phyloP scores from a whole-genome alignment of 1,140 invertebrate species.

The Drosophila aff. region DNA sequence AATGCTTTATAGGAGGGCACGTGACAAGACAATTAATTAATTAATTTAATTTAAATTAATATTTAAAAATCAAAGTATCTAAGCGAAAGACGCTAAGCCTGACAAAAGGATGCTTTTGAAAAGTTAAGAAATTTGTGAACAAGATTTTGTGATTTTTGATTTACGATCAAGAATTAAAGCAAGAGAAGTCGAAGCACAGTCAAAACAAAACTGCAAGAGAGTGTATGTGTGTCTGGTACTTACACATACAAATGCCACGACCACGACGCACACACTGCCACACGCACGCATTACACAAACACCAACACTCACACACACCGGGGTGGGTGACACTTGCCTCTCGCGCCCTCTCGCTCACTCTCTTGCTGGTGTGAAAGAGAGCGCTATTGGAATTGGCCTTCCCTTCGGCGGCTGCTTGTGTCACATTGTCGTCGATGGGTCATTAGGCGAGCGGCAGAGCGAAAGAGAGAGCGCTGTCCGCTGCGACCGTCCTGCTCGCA shows the following conservation, averaged over 20 bases:
- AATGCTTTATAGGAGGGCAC: no score
- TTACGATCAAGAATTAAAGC: no score
- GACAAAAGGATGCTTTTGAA: no score
- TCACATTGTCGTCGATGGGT: constrained; percentile 80
- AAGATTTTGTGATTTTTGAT: no score
- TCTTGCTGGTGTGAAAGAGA: constrained; percentile 42
- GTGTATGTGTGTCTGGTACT: no score
- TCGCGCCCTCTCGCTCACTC: constrained; percentile 26
- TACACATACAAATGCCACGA: constrained; percentile 37
- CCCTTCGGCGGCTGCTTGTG: constrained; percentile 66
- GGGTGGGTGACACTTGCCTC: constrained; percentile 76
- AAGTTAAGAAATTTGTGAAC: no score
- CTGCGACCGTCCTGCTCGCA: constrained; percentile 24
- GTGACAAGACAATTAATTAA: no score
- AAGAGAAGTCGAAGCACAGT: no score
- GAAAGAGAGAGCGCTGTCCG: constrained; percentile 22
- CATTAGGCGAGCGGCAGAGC: constrained; percentile 45
- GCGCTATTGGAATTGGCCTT: constrained; percentile 56
- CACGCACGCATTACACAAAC: constrained; percentile 38
- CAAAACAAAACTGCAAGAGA: no score
- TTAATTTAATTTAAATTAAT: no score
- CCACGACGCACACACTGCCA: constrained; percentile 17
- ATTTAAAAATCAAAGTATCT: no score
- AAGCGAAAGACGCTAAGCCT: no score
- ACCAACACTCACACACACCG: constrained; percentile 12